phyloP scores from a whole-genome alignment of 2,797 vertebrate species.

The Diplodus puntazzo region DNA sequence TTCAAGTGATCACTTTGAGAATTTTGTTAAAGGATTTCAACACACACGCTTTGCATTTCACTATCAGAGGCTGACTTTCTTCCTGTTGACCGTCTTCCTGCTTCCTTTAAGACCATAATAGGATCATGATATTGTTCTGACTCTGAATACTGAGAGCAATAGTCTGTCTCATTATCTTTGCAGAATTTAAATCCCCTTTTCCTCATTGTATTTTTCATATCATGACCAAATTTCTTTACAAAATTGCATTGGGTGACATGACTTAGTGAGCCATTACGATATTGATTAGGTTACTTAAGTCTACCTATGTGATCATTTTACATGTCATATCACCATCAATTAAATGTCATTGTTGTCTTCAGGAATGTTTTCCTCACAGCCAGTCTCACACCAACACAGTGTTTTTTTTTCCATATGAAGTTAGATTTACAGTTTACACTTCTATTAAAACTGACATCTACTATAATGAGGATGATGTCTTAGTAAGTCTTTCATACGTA shows the following conservation, averaged over 20 bases:
- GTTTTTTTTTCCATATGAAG: not conserved
- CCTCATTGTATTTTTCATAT: not conserved
- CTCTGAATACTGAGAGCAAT: not conserved
- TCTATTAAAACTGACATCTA: no score
- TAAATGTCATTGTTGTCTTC: not conserved
- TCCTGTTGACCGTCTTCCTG: constrained; percentile 27
- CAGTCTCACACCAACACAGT: not conserved
- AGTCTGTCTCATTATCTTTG: not conserved
- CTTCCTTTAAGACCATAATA: constrained; percentile 38
- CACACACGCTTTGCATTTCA: not conserved
- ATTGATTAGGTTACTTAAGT: no score
- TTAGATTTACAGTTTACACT: no score
- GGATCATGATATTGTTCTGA: not conserved
- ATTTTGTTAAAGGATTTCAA: not conserved
- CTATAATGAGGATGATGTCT: no score
- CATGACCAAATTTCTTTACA: not conserved
- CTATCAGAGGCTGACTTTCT: constrained; percentile 4
- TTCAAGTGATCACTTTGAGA: not conserved
- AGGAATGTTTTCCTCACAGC: not conserved
- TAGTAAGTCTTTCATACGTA: no score
- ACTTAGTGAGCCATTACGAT: no score
- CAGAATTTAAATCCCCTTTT: not conserved
- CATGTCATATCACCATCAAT: not conserved
- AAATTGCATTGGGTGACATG: not conserved
- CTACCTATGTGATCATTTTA: not conserved